Evolutionary conservation across 2,113 vertebrate species (phyloP).

Genomic region (Oncorhynchus nerka): DNA sequence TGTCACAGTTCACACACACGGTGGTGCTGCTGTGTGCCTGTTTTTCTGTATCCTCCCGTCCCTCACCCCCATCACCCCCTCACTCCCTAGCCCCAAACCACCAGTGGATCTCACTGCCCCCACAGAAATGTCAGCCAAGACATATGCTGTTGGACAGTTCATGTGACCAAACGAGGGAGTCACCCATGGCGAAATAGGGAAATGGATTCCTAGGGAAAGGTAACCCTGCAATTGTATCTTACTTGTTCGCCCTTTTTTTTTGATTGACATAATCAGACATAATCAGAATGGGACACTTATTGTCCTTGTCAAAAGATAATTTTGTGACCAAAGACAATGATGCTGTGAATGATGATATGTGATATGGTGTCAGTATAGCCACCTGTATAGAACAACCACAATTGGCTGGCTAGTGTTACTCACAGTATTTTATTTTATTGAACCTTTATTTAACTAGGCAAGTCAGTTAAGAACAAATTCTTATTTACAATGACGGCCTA

Average conservation of each 20-base stretch:
- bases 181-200: conserved; percentile 34
- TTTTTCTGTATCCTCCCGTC: conserved; percentile 11
- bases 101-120: conserved; percentile 76
- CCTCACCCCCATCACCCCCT: neutral
- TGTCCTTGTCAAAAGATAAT: no score
- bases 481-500: no score
- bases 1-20: conserved; percentile 32
- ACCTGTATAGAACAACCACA: no score
- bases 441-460: no score
- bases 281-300: neutral
- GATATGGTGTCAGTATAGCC: no score
- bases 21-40: conserved; percentile 17
- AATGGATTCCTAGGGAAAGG: neutral
- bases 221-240: neutral
- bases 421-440: neutral
- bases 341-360: no score
- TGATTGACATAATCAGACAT: neutral
- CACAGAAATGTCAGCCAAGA: conserved; percentile 45
- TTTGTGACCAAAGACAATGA: no score
- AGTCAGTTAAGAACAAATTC: no score
- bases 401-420: neutral
- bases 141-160: conserved; percentile 47
- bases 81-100: conserved; percentile 36
- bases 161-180: conserved; percentile 29
- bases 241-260: neutral